phyloP scores from a whole-genome alignment of 2,797 vertebrate genomes.

The Rhinichthys osculus region DNA sequence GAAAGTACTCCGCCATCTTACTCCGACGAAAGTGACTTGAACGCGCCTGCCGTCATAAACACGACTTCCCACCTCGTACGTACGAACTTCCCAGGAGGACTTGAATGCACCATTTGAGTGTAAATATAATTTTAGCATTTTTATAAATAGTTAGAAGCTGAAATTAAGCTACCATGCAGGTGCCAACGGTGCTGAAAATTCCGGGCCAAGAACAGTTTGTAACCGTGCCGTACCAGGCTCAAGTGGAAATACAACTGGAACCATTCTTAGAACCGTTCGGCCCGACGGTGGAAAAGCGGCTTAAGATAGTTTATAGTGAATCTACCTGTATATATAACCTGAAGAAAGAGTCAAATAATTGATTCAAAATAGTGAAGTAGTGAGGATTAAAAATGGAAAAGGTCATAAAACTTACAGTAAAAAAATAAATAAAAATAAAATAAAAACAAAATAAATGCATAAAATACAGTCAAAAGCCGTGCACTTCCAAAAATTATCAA shows the following conservation, averaged over 20 bases:
- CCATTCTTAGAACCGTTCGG: neutral
- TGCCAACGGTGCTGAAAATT: neutral
- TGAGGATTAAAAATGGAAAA: neutral
- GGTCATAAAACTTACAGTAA: neutral
- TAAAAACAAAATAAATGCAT: neutral
- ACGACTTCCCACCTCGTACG: too few relatives aligned
- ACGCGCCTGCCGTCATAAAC: too few relatives aligned
- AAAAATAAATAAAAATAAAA: neutral
- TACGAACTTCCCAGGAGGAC: too few relatives aligned
- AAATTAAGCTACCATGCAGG: neutral
- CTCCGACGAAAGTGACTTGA: too few relatives aligned
- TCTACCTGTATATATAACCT: neutral
- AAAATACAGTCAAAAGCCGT: neutral
- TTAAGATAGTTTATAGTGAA: neutral
- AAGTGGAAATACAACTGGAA: neutral
- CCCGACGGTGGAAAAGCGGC: too few relatives aligned
- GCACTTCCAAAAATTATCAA: neutral
- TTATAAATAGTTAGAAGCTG: neutral
- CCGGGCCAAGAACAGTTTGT: neutral
- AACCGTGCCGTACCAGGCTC: neutral
- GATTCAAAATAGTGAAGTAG: neutral
- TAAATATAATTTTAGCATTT: neutral
- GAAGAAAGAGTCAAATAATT: neutral
- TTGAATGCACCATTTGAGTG: too few relatives aligned
- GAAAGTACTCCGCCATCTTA: too few relatives aligned